phyloP scores from a whole-genome alignment of 1,140 invertebrate species.

The Drosophila grimshawi region DNA sequence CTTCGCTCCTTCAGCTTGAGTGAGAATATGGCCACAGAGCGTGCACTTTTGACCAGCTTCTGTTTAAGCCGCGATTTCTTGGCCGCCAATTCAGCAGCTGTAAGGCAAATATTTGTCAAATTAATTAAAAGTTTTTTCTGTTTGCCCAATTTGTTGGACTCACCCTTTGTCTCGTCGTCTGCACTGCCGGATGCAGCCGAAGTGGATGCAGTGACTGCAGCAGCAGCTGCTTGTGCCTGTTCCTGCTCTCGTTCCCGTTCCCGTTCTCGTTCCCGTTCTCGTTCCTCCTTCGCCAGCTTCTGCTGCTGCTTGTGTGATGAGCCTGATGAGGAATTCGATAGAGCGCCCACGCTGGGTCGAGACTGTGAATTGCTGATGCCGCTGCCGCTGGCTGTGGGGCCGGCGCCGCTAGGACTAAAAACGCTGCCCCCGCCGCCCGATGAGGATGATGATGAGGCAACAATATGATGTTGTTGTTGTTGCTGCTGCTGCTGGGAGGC shows the following conservation, averaged over 20 bases:
- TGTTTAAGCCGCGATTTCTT: conserved; percentile 87
- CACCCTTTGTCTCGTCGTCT: conserved; percentile 83
- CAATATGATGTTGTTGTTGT: conserved; percentile 64
- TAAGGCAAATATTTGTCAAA: not conserved
- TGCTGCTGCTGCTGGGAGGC: conserved; percentile 39
- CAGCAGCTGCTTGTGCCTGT: conserved; percentile 32
- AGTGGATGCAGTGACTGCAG: conserved; percentile 47
- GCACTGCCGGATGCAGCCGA: conserved; percentile 70
- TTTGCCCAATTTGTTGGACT: not conserved
- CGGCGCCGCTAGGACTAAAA: conserved; percentile 62
- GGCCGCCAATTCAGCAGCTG: conserved; percentile 86
- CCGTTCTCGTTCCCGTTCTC: conserved; percentile 27
- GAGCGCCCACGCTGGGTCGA: conserved; percentile 76
- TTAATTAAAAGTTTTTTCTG: not conserved
- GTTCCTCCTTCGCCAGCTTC: conserved; percentile 58
- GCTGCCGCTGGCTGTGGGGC: conserved; percentile 32
- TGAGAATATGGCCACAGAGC: conserved; percentile 93
- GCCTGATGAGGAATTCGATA: conserved; percentile 76
- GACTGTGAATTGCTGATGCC: conserved; percentile 68
- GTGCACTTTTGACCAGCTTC: conserved; percentile 90
- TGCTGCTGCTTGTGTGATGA: conserved; percentile 70
- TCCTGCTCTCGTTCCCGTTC: conserved; percentile 44
- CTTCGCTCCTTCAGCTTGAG: conserved; percentile 90
- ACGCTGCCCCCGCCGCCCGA: conserved; percentile 76
- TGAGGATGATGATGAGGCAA: conserved; percentile 75